Conservation (phyloP, 2,888 invertebrate species). For the Muschampia plurimacula region DNA sequence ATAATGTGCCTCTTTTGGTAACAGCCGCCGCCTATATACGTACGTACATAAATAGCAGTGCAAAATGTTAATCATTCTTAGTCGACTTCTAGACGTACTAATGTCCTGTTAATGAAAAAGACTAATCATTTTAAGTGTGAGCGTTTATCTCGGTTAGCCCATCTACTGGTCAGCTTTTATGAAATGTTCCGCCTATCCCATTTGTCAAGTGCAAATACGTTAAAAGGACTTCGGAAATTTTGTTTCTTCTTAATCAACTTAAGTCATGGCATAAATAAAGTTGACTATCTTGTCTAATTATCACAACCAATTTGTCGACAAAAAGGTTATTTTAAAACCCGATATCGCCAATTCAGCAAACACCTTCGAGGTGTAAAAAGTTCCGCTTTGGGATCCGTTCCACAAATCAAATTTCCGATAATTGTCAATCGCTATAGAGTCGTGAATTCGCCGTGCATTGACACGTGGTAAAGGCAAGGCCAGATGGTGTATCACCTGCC, state of each 20-base stretch:
- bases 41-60: neutral
- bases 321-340: conserved; percentile 52
- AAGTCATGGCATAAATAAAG: conserved; percentile 24
- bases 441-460: conserved; percentile 58
- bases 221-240: neutral
- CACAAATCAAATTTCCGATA: conserved; percentile 61
- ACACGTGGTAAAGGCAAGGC: conserved; percentile 65
- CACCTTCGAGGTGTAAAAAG: conserved; percentile 44
- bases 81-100: neutral
- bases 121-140: conserved; percentile 23
- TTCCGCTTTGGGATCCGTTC: conserved; percentile 52
- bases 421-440: conserved; percentile 59
- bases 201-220: conserved; percentile 21
- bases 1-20: neutral
- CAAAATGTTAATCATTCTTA: conserved; percentile 7
- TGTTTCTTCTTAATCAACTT: conserved; percentile 25
- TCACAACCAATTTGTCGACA: conserved; percentile 38
- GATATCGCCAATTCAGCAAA: conserved; percentile 50
- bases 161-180: conserved; percentile 16
- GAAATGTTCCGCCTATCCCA: conserved; percentile 7
- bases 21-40: neutral
- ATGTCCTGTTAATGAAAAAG: conserved; percentile 22
- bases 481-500: conserved; percentile 79
- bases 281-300: conserved; percentile 23
- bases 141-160: conserved; percentile 3